A percentile compares a stretch with the other conserved stretches of the same genome.
Evolutionary conservation across 1,140 invertebrate genomes (phyloP).

Genomic region (Sesamia nonagrioides): DNA sequence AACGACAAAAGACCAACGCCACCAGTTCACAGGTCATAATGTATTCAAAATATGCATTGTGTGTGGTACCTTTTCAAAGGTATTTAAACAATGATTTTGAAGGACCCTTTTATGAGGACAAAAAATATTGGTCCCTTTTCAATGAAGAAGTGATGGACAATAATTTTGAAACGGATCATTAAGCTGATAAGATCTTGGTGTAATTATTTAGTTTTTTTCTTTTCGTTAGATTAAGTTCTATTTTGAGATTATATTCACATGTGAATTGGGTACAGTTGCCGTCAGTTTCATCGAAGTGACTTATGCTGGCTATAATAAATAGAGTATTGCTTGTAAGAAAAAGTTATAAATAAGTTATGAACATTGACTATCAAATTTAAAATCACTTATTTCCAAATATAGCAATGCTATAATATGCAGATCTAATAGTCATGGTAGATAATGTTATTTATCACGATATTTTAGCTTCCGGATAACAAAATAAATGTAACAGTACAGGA

Average conservation of each 20-base stretch:
- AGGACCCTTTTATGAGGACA: conserved; percentile 67
- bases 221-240: conserved; percentile 42
- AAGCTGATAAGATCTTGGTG: conserved; percentile 73
- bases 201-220: conserved; percentile 69
- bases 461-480: no score
- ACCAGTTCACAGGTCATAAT: conserved; percentile 83
- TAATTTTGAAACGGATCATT: conserved; percentile 78
- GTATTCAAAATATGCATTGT: conserved; percentile 85
- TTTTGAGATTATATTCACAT: conserved; percentile 53
- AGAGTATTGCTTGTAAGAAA: no score
- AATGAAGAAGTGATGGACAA: conserved; percentile 67
- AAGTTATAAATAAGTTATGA: no score
- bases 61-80: conserved; percentile 66
- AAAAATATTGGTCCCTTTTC: conserved; percentile 73
- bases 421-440: no score
- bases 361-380: no score
- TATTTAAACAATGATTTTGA: conserved; percentile 75
- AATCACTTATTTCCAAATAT: no score
- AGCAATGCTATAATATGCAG: no score
- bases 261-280: conserved; percentile 52
- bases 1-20: conserved; percentile 74
- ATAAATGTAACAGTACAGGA: no score
- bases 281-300: neutral
- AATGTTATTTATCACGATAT: no score
- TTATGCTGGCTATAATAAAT: neutral